Conservation (phyloP, 2,797 vertebrate species). For the Nasua narica region DNA sequence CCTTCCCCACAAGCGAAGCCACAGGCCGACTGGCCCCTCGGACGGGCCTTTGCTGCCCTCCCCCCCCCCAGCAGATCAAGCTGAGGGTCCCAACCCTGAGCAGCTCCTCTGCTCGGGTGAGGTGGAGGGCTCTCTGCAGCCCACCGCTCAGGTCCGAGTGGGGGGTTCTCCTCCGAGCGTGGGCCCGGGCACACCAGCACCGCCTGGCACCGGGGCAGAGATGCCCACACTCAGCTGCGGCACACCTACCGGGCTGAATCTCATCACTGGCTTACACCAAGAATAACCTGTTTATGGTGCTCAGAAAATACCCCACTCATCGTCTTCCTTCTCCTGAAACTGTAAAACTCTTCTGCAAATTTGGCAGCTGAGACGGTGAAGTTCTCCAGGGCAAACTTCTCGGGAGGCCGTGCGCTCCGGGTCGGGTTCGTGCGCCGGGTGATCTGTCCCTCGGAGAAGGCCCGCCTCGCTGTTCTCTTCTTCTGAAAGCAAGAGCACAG, state of each 20-base stretch:
- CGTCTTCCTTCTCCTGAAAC: slow-evolving; percentile 81
- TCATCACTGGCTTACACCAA: not conserved
- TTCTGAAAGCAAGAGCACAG: slow-evolving; percentile 80
- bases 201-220: not conserved
- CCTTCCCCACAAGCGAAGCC: not conserved
- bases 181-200: not conserved
- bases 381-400: slow-evolving; percentile 93
- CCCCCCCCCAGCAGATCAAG: not conserved
- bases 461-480: slow-evolving; percentile 82
- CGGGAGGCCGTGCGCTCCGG: slow-evolving; percentile 93
- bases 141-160: not conserved
- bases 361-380: slow-evolving; percentile 80
- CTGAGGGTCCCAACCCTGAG: not conserved
- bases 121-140: not conserved
- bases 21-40: rapidly evolving
- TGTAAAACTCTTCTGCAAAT: slow-evolving; percentile 80
- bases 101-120: not conserved
- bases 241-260: not conserved
- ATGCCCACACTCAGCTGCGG: not conserved
- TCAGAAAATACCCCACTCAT: slow-evolving; percentile 86
- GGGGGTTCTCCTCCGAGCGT: not conserved
- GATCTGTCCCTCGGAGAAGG: slow-evolving; percentile 84
- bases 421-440: slow-evolving; percentile 91
- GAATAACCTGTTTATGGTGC: not conserved
- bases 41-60: not conserved